Percentiles rank a stretch among this genome's conserved stretches.
Conservation (phyloP, 1,140 invertebrate genomes). For the Ooceraea biroi region DNA sequence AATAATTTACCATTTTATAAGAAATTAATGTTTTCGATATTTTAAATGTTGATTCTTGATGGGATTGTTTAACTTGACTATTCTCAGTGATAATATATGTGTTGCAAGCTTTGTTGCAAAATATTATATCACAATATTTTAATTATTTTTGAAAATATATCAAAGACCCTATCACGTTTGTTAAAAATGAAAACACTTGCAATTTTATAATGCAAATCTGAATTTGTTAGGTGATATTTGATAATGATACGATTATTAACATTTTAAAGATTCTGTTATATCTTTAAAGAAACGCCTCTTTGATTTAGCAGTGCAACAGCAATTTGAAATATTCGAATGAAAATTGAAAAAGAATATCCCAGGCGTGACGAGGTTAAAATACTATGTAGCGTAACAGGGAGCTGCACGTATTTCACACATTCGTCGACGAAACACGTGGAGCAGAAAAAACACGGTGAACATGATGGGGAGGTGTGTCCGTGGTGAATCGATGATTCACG, state of each 20-base stretch:
- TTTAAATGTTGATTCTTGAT: too few relatives aligned
- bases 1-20: too few relatives aligned
- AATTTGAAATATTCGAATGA: neutral
- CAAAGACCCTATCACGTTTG: too few relatives aligned
- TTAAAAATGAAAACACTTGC: neutral
- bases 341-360: neutral
- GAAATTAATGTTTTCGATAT: too few relatives aligned
- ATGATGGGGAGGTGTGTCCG: slow-evolving; percentile 54
- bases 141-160: neutral
- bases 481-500: slow-evolving; percentile 62
- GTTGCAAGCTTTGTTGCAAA: too few relatives aligned
- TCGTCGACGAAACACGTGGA: slow-evolving; percentile 44
- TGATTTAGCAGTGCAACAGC: neutral
- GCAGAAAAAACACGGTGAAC: slow-evolving; percentile 41
- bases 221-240: neutral
- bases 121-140: too few relatives aligned
- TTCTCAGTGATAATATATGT: too few relatives aligned
- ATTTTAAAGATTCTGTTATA: neutral
- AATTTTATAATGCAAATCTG: neutral
- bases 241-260: neutral
- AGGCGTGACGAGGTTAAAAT: slow-evolving; percentile 17
- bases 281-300: neutral
- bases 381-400: slow-evolving; percentile 24
- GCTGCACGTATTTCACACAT: slow-evolving; percentile 44
- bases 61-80: too few relatives aligned